Conservation (phyloP, 2,113 vertebrate genomes). For the Phasianus colchicus region DNA sequence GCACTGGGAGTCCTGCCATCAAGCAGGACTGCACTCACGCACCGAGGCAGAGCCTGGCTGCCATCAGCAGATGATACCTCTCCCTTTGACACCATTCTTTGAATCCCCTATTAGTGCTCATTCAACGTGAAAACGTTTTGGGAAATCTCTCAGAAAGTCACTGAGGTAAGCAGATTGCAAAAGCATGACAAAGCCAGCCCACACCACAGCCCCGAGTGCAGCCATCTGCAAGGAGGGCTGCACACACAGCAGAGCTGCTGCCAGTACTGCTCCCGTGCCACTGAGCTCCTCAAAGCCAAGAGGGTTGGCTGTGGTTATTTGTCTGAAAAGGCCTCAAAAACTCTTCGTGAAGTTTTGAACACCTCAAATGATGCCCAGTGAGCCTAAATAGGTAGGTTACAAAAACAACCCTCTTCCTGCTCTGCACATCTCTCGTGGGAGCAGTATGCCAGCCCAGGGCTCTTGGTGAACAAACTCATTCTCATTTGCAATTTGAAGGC, state of each 20-base stretch:
- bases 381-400: background rate
- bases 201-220: background rate
- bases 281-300: background rate
- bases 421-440: background rate
- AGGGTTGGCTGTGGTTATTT: background rate
- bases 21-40: background rate
- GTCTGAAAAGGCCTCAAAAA: background rate
- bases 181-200: background rate
- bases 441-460: background rate
- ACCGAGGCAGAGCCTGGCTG: background rate
- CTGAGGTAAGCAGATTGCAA: background rate
- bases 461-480: too few species aligned
- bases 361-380: too few species aligned
- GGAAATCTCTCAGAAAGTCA: background rate
- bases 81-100: background rate
- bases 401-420: background rate
- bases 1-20: accelerated
- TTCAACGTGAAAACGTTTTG: background rate
- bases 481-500: background rate
- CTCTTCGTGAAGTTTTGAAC: background rate
- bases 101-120: background rate
- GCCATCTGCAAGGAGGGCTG: background rate
- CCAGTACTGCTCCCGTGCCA: background rate
- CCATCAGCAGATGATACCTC: background rate
- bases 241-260: background rate